Base-by-base conservation (phyloP, 2,113 vertebrate species). In the Lamprologus speciosus region DNA sequence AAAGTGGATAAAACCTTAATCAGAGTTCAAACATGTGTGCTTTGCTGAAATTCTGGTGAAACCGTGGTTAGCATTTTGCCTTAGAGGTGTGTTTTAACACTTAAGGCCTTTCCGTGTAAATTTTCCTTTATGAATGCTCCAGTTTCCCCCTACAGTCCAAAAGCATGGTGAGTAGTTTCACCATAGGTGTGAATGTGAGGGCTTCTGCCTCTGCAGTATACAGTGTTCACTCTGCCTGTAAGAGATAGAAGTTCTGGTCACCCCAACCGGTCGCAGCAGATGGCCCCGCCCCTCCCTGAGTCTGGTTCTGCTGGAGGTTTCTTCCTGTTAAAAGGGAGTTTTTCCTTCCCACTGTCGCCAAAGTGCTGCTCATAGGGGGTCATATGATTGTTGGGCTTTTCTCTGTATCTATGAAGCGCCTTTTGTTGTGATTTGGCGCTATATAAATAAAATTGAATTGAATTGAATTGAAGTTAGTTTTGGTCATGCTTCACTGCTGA, bases 71-170 rank as follows among this genome's bases (percentile, higher is more conserved):
- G n/a, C 35, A 0, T 68, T 70, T 70, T 40, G 35, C 63, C 12
- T 40, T 23, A 8, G 19, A 70, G 19, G n/a, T 70, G 35, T 40
- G n/a, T 23, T 40, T 40, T 5, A 40, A 70, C 63, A 21, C 1
- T 21, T 23, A 40, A 40, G n/a, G 35, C 35, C 63, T 70, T 70
- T 23, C 60, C 2, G 0, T 23, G 11, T 6, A 23, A 0, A 42
- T 6, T 70, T 70, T 14, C 2, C 63, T 40, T 21, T 3, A 40
- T 40, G 63, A 68, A 40, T 68, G 11, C n/a, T 68, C 63, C 35
- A 68, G 35, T 68, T 40, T 45, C 21, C n/a, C 21, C 37, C 21
- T 42, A 2, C 37, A 40, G 37, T 68, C n/a, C 11, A 14, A 40
- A 40, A n/a, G 3, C 12, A 23, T 14, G n/a, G 4, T 68, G n/a